Evolutionary conservation across 2,797 vertebrate species (phyloP), one percentile per base, ranked within the genome.

Genomic region (Limosa lapponica): DNA sequence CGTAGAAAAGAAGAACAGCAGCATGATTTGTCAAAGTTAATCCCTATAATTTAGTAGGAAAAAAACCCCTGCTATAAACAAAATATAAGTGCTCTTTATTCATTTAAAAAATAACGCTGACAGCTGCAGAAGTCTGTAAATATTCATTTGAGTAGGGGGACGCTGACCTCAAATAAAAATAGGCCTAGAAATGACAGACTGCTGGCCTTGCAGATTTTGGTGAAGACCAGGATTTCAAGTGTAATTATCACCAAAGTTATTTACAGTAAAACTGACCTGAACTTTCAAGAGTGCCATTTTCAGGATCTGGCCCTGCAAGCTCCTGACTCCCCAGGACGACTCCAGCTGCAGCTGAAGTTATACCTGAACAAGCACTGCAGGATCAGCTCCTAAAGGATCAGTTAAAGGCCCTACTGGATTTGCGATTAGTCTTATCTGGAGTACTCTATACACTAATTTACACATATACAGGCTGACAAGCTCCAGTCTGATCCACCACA

Each of bases 401-500:
- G 92, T 37, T 77, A 36, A 55, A 82, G 93, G 92, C 72, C 77
- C 72, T 92, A 86, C 2, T 37, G 51, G n/a, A 86, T 90, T 83
- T 90, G 64, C 79, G 65, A 87, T 82, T 74, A 92, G 74, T 87
- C 39, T 93, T 34, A 77, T 36, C 71, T 41, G 43, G 37, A 94
- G 84, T 88, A 90, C 27, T 92, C 85, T 87, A 44, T 91, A 91
- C 83, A 92, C 37, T 70, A 55, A 86, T 90, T 98, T 98, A 99
- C 93, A 99, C 99, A n/a, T 99, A 99, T 82, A 99, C 99, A 4
- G 99, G 99, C 96, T 99, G 99, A 96, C 99, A 99, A 55, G 99
- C 98, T 96, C 99, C 99, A 17, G 98, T 97, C 83, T 98, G 98
- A 95, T 98, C 98, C 69, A 97, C 98, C 18, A 97, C 95, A 36